Evolutionary conservation across 2,113 vertebrate species (phyloP), one percentile per base, ranked within the genome.

Genomic region (Rhabdornis inornatus): DNA sequence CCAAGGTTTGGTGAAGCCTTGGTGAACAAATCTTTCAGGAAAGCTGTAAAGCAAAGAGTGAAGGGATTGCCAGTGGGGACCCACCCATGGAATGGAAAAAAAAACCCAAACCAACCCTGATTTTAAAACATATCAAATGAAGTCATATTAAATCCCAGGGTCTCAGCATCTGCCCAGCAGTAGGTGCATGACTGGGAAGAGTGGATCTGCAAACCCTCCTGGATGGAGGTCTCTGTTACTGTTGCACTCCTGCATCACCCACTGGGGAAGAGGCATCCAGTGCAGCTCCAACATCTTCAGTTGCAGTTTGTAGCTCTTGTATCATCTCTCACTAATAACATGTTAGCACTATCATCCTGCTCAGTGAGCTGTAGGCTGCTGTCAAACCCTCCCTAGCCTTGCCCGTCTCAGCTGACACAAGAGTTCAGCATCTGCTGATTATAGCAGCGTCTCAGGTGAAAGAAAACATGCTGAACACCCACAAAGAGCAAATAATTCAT

Each of bases 161-260:
- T 19, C 8, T 2, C 13, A n/a, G 31, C 52, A 30, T 33, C 37
- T 17, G 59, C 16, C 12, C 10, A 27, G n/a, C 31, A 21, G 50
- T 4, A 19, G 35, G 39, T 2, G 23, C 25, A 8, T 33, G 40
- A 23, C 33, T 10, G 39, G 13, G 13, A 21, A 37, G 30, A 31
- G 6, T 2, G 6, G 16, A 23, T 3, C 10, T 15, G 8, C 10
- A 15, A 49, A 47, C 22, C 17, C 31, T 57, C 57, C 14, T 19
- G 0, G 9, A 0, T 0, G 6, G 37, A 22, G 14, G 3, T 9
- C 33, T 11, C 9, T 1, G 12, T 17, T 28, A 53, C 23, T 6
- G 11, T 13, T 53, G 14, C 11, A 37, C 6, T 16, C 2, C 42
- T 3, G 24, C 21, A 0, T 10, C 4, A 0, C 23, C 23, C 56